Conservation (phyloP, 2,888 invertebrate species). For the Lapara coniferarum region DNA sequence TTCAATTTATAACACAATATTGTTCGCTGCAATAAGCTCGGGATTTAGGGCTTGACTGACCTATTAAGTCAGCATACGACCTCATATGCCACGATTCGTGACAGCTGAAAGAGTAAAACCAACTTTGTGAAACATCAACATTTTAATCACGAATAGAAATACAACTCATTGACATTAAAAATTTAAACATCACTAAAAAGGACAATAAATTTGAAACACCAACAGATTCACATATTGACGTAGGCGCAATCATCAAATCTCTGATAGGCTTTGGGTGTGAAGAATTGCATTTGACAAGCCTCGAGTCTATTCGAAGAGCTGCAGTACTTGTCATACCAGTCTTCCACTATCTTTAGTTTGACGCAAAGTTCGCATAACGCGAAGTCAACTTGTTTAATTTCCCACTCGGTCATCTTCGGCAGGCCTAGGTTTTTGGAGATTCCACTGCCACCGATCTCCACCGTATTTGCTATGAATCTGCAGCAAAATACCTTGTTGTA, state of each 20-base stretch:
- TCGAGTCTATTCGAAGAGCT: slow-evolving; percentile 54
- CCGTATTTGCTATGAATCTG: slow-evolving; percentile 71
- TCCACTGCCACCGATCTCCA: slow-evolving; percentile 75
- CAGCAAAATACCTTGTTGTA: slow-evolving; percentile 49
- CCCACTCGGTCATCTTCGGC: slow-evolving; percentile 71
- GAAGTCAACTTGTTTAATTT: slow-evolving; percentile 64
- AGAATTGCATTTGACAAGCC: slow-evolving; percentile 56
- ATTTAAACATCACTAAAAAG: slow-evolving; percentile 25
- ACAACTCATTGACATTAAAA: slow-evolving; percentile 28
- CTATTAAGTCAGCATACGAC: slow-evolving; percentile 23
- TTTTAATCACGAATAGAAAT: slow-evolving; percentile 32
- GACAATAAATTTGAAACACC: slow-evolving; percentile 26
- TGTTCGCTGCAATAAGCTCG: slow-evolving; percentile 16
- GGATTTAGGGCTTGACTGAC: slow-evolving; percentile 15
- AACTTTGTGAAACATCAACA: slow-evolving; percentile 18
- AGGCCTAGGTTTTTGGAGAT: slow-evolving; percentile 75
- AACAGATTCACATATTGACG: slow-evolving; percentile 46
- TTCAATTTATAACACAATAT: slow-evolving; percentile 24
- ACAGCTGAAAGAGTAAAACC: slow-evolving; percentile 16
- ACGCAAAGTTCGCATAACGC: slow-evolving; percentile 61
- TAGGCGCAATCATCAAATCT: slow-evolving; percentile 70
- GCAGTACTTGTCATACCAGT: slow-evolving; percentile 64
- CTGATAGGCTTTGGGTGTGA: slow-evolving; percentile 44
- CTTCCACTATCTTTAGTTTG: slow-evolving; percentile 50
- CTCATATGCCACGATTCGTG: slow-evolving; percentile 15